phyloP scores from a whole-genome alignment of 2,888 invertebrate genomes.

The Eucriotettix oculatus region DNA sequence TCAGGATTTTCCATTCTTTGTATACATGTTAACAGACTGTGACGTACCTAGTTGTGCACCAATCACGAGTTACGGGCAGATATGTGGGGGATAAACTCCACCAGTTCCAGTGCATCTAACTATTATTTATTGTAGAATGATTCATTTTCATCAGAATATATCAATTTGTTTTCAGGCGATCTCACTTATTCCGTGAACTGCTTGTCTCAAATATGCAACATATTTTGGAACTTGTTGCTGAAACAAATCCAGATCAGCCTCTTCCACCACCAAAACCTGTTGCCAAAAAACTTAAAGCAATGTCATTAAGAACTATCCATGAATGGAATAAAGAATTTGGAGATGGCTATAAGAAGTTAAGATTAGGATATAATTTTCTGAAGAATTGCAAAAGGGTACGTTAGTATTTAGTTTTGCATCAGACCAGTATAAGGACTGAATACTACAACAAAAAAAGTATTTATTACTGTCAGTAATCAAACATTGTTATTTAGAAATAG shows the following conservation, averaged over 20 bases:
- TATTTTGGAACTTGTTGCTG: slow-evolving; percentile 29
- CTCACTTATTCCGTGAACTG: slow-evolving; percentile 30
- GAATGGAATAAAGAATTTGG: slow-evolving; percentile 32
- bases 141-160: background rate
- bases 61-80: too few species aligned
- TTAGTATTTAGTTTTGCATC: too few species aligned
- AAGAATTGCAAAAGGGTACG: slow-evolving; percentile 16
- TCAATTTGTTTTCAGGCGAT: slow-evolving; percentile 20
- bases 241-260: slow-evolving; percentile 24
- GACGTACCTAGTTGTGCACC: too few species aligned
- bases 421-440: too few species aligned
- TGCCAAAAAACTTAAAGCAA: slow-evolving; percentile 26
- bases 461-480: too few species aligned
- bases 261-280: slow-evolving; percentile 32
- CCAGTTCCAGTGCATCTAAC: too few species aligned
- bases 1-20: too few species aligned
- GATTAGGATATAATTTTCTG: slow-evolving; percentile 26
- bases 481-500: too few species aligned
- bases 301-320: slow-evolving; percentile 27
- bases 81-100: too few species aligned
- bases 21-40: too few species aligned
- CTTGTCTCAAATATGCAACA: slow-evolving; percentile 28
- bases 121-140: too few species aligned
- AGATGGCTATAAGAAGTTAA: slow-evolving; percentile 27
- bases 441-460: too few species aligned